Conservation (phyloP, 2,888 invertebrate genomes). For the Leptarthrus brevirostris region DNA sequence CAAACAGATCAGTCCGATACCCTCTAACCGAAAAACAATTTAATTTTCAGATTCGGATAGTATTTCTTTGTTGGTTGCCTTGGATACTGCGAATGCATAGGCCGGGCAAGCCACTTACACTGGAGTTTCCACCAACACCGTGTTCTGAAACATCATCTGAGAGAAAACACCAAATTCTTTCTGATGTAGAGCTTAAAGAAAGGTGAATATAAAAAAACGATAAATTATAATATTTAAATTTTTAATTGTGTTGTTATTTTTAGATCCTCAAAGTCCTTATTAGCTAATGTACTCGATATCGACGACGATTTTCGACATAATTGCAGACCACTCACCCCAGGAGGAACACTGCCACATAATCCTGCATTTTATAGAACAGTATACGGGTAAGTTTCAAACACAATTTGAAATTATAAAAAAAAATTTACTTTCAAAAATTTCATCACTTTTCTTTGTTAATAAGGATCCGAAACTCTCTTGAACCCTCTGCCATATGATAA, state of each 20-base stretch:
- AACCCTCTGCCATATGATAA: too few species aligned
- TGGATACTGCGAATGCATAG: slow-evolving; percentile 94
- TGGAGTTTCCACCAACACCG: slow-evolving; percentile 68
- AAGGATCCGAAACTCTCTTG: too few species aligned
- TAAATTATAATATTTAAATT: slow-evolving; percentile 17
- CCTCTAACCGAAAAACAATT: too few species aligned
- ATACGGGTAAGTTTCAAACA: slow-evolving; percentile 74
- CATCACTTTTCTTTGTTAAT: too few species aligned
- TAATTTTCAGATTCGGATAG: slow-evolving; percentile 85
- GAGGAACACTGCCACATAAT: slow-evolving; percentile 71
- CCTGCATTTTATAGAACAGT: slow-evolving; percentile 78
- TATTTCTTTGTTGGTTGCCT: slow-evolving; percentile 97
- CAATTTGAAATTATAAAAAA: too few species aligned
- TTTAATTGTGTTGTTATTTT: not conserved
- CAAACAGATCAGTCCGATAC: too few species aligned
- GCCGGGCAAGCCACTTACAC: slow-evolving; percentile 71
- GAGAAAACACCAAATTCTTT: slow-evolving; percentile 78
- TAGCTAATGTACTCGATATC: slow-evolving; percentile 96
- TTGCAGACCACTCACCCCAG: slow-evolving; percentile 77
- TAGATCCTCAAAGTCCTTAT: slow-evolving; percentile 90
- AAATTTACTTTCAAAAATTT: too few species aligned
- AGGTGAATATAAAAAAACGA: slow-evolving; percentile 67
- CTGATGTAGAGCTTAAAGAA: slow-evolving; percentile 89
- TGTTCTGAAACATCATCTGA: slow-evolving; percentile 72
- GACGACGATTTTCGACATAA: slow-evolving; percentile 94